Conservation (phyloP, 1,140 invertebrate genomes). For the Macrocentrus cingulum region DNA sequence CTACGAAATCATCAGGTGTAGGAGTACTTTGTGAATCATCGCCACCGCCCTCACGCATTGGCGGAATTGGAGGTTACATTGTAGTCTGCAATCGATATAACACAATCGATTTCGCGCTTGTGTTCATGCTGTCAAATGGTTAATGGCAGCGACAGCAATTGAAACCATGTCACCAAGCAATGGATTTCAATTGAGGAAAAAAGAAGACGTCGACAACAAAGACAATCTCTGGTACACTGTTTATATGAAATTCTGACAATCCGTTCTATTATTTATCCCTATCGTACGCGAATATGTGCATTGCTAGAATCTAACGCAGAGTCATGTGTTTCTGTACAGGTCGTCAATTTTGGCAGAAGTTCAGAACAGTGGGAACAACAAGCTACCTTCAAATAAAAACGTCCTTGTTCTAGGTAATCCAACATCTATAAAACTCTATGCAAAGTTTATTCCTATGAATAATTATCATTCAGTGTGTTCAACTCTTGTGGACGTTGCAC, state of each 20-base stretch:
- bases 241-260: not conserved
- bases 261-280: not conserved
- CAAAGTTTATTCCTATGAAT: no score
- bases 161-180: conserved; percentile 59
- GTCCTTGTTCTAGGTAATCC: conserved; percentile 87
- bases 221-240: conserved; percentile 68
- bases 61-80: no score
- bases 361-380: conserved; percentile 90
- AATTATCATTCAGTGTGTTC: not conserved
- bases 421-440: no score
- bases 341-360: conserved; percentile 91
- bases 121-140: conserved; percentile 35
- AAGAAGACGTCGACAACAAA: conserved; percentile 64
- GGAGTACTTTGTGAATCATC: no score
- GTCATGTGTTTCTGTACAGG: conserved; percentile 62
- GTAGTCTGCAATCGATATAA: no score
- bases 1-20: no score
- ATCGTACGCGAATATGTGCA: not conserved
- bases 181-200: conserved; percentile 66
- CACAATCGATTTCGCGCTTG: conserved; percentile 12
- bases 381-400: conserved; percentile 90
- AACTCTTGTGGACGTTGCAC: not conserved
- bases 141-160: conserved; percentile 47
- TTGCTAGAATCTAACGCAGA: not conserved
- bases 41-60: no score